Conservation (phyloP, 37 sponge, comb jelly and placozoan species). For the Petrosia ficiformis region DNA sequence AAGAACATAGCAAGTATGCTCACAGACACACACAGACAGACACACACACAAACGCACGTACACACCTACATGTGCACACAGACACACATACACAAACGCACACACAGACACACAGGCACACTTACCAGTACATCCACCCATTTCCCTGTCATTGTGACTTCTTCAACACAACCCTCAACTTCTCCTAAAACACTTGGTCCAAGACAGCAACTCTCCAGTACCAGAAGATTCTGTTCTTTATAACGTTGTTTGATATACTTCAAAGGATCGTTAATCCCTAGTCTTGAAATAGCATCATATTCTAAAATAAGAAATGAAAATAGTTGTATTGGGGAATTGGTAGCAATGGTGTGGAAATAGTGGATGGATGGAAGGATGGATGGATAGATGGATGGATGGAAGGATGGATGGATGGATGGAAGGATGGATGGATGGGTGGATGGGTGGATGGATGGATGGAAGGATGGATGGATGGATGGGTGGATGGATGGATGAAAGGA, state of each 20-base stretch:
- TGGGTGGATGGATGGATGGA: no score
- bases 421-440: no score
- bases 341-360: no score
- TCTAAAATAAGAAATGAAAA: conserved; percentile 37
- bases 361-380: no score
- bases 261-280: conserved; percentile 70
- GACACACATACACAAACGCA: conserved; percentile 1
- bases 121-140: conserved; percentile 79
- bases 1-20: background rate
- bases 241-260: conserved; percentile 39
- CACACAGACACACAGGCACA: conserved; percentile 4
- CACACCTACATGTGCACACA: background rate
- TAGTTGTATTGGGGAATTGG: no score
- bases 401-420: no score
- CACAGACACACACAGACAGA: conserved; percentile 14
- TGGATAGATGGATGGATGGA: no score
- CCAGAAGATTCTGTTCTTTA: conserved; percentile 19
- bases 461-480: no score
- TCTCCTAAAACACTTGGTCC: conserved; percentile 31
- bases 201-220: conserved; percentile 40
- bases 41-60: no score
- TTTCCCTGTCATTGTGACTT: conserved; percentile 8
- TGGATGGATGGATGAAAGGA: no score
- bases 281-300: conserved; percentile 66
- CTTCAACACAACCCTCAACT: conserved; percentile 71